A percentile compares a stretch with the other conserved stretches of the same genome.
Evolutionary conservation across 2,888 invertebrate species (phyloP).

Genomic region (Amiota communis): DNA sequence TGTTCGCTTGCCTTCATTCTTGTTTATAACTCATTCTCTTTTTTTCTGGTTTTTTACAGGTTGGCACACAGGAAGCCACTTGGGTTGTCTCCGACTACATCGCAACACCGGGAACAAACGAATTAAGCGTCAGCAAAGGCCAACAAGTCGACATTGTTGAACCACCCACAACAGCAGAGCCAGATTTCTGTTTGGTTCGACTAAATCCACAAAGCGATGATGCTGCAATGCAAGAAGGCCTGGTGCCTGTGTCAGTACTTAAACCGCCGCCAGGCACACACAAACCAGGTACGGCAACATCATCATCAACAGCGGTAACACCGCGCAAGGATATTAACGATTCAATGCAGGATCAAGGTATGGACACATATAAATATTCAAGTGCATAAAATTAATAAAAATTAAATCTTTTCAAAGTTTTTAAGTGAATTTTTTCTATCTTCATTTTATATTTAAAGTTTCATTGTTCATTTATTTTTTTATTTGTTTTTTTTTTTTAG

Average conservation of each 20-base stretch:
- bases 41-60: conserved; percentile 73
- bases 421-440: not conserved
- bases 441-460: conserved; percentile 2
- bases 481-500: conserved; percentile 78
- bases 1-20: too few relatives aligned
- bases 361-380: conserved; percentile 32
- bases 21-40: not conserved
- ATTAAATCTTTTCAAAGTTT: not conserved
- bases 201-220: conserved; percentile 76
- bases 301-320: conserved; percentile 41
- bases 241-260: conserved; percentile 86
- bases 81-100: conserved; percentile 92
- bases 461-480: not conserved
- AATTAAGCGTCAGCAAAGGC: conserved; percentile 89
- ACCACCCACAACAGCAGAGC: conserved; percentile 77
- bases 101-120: conserved; percentile 83
- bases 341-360: conserved; percentile 71
- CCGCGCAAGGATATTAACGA: conserved; percentile 68
- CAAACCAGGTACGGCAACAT: conserved; percentile 35
- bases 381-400: conserved; percentile 1
- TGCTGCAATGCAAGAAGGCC: conserved; percentile 80
- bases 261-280: conserved; percentile 81
- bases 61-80: conserved; percentile 88
- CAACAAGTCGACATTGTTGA: conserved; percentile 96
- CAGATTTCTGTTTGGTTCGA: conserved; percentile 83